Evolutionary conservation across 2,888 invertebrate species (phyloP), one percentile per base, ranked within the genome.

Genomic region (Napeogenes inachia): DNA sequence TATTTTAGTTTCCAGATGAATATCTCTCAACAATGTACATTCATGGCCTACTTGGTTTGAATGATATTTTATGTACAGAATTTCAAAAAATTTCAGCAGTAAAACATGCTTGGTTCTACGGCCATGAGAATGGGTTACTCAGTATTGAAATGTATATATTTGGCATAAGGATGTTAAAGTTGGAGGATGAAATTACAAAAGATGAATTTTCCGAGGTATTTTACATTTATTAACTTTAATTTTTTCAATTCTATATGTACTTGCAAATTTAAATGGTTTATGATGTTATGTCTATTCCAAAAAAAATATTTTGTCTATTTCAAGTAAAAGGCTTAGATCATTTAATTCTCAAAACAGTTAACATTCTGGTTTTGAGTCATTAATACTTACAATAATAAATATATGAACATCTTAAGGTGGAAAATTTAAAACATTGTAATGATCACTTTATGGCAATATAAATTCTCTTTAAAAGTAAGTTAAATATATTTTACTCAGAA

Each of bases 141-240:
- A 75, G 78, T 3, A 80, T 82, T 72, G 82, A 88, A 3, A 86
- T 89, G 86, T 89, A 87, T 68, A 73, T 74, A 6, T 89, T 90
- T 77, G 90, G 90, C 2, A 77, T 90, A 56, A 74, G 84, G 54
- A 68, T 90, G 67, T 69, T 87, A 46, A 87, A 86, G 66, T 59
- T 83, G 6, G 82, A 88, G 69, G 78, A 82, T 58, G 77, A 76
- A 61, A 69, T 75, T n/a, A 71, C 78, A 1, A 73, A 71, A 58
- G 78, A 81, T 6, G 81, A 85, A 60, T 72, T 87, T 53, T 67
- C 73, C 56, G 73, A 86, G 85, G 90, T 89, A 79, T 59, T 46
- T 3, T 30, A 53, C 45, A 42, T 50, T 57, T 12, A 30, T 32
- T 54, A 10, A 32, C 47, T 45, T 59, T 30, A 8, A 4, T 12